A percentile compares a stretch with the other conserved stretches of the same genome.
Evolutionary conservation across 2,888 invertebrate species (phyloP).

Genomic region (Oegoconia quadripuncta): DNA sequence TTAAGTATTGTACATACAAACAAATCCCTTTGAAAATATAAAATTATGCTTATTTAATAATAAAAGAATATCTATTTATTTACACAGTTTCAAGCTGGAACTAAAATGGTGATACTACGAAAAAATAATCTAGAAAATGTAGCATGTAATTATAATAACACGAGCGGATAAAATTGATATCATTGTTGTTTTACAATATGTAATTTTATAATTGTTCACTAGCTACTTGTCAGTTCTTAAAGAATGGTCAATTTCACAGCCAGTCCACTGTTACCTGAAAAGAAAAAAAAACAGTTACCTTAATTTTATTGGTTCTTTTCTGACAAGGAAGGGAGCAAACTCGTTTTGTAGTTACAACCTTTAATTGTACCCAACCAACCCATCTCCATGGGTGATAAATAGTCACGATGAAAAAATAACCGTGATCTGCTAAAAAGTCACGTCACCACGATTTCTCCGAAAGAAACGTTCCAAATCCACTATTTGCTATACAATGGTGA

Average conservation of each 20-base stretch:
- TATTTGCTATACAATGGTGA: too few species aligned
- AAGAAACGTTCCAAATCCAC: too few species aligned
- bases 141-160: constrained; percentile 1
- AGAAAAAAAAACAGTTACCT: constrained; percentile 19
- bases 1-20: not conserved
- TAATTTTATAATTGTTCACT: constrained; percentile 37
- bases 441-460: too few species aligned
- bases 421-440: too few species aligned
- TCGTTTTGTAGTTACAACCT: too few species aligned
- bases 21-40: not conserved
- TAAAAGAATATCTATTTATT: constrained; percentile 9
- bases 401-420: too few species aligned
- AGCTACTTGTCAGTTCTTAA: constrained; percentile 52
- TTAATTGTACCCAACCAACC: too few species aligned
- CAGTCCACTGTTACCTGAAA: constrained; percentile 56
- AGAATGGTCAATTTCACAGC: constrained; percentile 40
- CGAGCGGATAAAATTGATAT: constrained; percentile 30
- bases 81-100: constrained; percentile 4
- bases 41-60: not conserved
- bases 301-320: too few species aligned
- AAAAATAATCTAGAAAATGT: not conserved
- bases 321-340: too few species aligned
- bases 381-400: too few species aligned
- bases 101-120: not conserved
- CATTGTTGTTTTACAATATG: constrained; percentile 28